These are phyloP conservation scores for Microctonus brassicae DNA, from an alignment of 2,888 invertebrate genomes.

Conservation along the genomic window DNA sequence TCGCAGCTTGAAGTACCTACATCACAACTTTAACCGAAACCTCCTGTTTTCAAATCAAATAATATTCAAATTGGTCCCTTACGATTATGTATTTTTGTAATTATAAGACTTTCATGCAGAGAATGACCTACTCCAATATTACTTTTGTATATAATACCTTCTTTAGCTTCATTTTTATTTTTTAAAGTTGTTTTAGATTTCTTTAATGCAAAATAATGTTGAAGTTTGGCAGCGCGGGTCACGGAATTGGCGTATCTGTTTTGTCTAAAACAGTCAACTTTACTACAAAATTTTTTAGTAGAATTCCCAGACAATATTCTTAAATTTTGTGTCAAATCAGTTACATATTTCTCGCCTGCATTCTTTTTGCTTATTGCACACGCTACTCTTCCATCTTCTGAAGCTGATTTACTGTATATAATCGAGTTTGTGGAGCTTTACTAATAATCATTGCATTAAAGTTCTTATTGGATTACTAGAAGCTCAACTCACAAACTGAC, in stretches of 20 bases:
- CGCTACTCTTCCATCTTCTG: constrained; percentile 36
- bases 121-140: constrained; percentile 7
- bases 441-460: constrained; percentile 41
- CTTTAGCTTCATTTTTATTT: constrained; percentile 1
- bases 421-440: constrained; percentile 41
- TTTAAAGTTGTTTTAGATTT: constrained; percentile 25
- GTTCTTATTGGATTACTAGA: constrained; percentile 47
- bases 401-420: constrained; percentile 30
- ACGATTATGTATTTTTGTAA: constrained; percentile 29
- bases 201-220: background rate
- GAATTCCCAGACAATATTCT: background rate
- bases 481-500: constrained; percentile 35
- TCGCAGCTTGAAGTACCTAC: constrained; percentile 42
- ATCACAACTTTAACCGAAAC: constrained; percentile 41
- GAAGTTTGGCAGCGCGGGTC: too few species aligned
- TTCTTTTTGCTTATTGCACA: constrained; percentile 38
- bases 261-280: too few species aligned
- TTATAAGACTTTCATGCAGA: background rate
- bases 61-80: background rate
- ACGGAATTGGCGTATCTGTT: too few species aligned
- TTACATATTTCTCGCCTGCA: constrained; percentile 34
- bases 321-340: too few species aligned
- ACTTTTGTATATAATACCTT: constrained; percentile 4
- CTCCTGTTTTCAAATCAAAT: constrained; percentile 42
- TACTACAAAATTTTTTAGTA: too few species aligned